Conservation (phyloP, 2,113 vertebrate genomes). For the Esox niger region DNA sequence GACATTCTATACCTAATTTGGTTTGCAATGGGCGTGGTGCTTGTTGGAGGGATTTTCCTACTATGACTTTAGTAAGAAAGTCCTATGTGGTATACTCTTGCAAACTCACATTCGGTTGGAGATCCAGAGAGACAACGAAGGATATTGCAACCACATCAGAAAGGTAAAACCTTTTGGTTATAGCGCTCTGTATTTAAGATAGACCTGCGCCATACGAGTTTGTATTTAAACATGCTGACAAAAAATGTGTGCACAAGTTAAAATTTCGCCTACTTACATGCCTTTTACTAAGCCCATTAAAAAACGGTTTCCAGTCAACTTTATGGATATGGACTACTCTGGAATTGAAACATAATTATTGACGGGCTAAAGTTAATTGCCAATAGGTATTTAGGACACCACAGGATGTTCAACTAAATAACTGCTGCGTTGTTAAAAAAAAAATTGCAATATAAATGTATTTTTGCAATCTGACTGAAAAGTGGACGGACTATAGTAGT, state of each 20-base stretch:
- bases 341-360: neutral
- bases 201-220: neutral
- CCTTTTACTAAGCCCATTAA: neutral
- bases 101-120: conserved; percentile 27
- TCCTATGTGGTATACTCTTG: conserved; percentile 20
- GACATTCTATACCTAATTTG: conserved; percentile 64
- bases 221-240: neutral
- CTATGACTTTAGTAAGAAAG: conserved; percentile 15
- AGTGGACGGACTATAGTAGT: neutral
- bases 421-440: no score
- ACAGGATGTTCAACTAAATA: no score
- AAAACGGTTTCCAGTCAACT: no score
- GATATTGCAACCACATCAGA: neutral
- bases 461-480: no score
- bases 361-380: no score
- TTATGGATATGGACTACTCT: neutral
- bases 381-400: no score
- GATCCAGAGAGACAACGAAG: conserved; percentile 15
- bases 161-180: conserved; percentile 32
- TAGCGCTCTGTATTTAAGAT: neutral
- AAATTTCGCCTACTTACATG: neutral
- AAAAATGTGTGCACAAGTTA: neutral
- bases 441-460: no score
- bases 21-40: conserved; percentile 53
- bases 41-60: neutral